Evolutionary conservation across 2,113 vertebrate species (phyloP).

Genomic region (Lutjanus erythropterus): DNA sequence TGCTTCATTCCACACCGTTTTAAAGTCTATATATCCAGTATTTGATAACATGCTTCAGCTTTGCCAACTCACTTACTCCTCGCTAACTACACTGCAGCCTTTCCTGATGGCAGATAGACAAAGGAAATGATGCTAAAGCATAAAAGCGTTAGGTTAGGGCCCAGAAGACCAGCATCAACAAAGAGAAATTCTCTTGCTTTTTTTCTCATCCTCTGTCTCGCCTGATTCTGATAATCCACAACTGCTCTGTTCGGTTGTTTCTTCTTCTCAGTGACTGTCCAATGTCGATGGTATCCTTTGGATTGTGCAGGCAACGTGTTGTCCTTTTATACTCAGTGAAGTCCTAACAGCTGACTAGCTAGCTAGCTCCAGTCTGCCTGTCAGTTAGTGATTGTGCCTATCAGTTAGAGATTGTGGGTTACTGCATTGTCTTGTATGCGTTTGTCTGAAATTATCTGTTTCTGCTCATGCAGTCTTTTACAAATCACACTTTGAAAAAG

Average conservation of each 20-base stretch:
- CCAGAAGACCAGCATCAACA: slow-evolving; percentile 27
- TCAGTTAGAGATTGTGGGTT: slow-evolving; percentile 74
- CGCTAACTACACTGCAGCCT: slow-evolving; percentile 46
- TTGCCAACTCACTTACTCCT: slow-evolving; percentile 53
- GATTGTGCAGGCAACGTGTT: slow-evolving; percentile 67
- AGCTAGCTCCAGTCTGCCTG: slow-evolving; percentile 68
- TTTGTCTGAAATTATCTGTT: slow-evolving; percentile 62
- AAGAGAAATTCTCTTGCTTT: slow-evolving; percentile 19
- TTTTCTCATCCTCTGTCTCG: slow-evolving; percentile 30
- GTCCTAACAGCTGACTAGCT: slow-evolving; percentile 62
- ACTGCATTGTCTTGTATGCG: slow-evolving; percentile 65
- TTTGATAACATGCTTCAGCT: slow-evolving; percentile 63
- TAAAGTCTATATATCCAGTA: slow-evolving; percentile 46
- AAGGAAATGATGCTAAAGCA: slow-evolving; percentile 21
- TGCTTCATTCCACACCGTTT: slow-evolving; percentile 41
- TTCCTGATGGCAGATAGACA: slow-evolving; percentile 29
- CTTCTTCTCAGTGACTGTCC: slow-evolving; percentile 55
- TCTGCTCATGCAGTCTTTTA: slow-evolving; percentile 71
- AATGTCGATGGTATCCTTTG: slow-evolving; percentile 59
- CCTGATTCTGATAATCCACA: slow-evolving; percentile 46
- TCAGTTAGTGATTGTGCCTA: slow-evolving; percentile 71
- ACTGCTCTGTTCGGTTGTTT: slow-evolving; percentile 58
- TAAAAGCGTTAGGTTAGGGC: background rate
- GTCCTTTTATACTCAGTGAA: slow-evolving; percentile 69
- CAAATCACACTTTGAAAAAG: slow-evolving; percentile 68